Percentiles rank a stretch among this genome's conserved stretches.
These are phyloP conservation scores for Burhinus bistriatus DNA, from an alignment of 2,113 vertebrate genomes.

Conservation along the genomic window DNA sequence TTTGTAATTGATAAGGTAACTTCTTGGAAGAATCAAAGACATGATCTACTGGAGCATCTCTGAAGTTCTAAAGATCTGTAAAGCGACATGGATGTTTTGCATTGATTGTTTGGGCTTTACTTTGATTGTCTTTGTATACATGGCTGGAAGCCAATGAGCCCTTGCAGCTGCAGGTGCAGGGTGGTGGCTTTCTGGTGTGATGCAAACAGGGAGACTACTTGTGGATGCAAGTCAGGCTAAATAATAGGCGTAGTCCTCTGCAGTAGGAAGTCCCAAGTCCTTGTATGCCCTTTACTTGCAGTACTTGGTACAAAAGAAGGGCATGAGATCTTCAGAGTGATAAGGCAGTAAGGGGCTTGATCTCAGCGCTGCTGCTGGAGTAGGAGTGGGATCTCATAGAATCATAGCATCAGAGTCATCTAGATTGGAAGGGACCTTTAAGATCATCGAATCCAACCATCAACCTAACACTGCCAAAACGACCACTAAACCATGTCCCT, in stretches of 20 bases:
- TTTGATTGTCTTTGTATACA: neutral
- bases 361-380: neutral
- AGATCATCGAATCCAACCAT: no score
- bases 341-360: neutral
- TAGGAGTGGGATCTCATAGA: neutral
- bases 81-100: neutral
- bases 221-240: neutral
- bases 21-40: neutral
- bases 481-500: no score
- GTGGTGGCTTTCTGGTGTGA: neutral
- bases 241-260: neutral
- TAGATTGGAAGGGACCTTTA: no score
- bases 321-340: fast-evolving
- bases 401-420: no score
- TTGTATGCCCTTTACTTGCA: neutral
- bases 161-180: neutral
- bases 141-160: neutral
- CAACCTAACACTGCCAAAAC: no score
- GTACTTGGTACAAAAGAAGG: neutral
- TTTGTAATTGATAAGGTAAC: neutral
- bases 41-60: neutral
- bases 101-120: neutral
- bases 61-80: neutral
- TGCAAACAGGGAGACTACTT: neutral
- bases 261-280: neutral